A percentile compares a stretch with the other conserved stretches of the same genome.
phyloP scores from a whole-genome alignment of 2,113 vertebrate species.

The Pleuronectes platessa region DNA sequence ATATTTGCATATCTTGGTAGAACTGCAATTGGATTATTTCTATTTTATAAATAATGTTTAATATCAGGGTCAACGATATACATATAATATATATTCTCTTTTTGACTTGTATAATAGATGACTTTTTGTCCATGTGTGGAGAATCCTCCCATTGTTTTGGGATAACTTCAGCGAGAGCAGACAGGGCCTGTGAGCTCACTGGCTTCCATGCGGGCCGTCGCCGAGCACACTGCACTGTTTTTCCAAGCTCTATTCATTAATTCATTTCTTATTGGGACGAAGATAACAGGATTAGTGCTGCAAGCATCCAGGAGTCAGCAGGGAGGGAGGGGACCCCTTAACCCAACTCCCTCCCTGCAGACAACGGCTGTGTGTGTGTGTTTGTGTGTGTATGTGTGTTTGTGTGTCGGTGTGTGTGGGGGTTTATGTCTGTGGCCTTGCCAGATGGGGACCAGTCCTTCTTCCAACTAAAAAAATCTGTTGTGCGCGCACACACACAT shows the following conservation, averaged over 20 bases:
- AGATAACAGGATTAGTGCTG: conserved; percentile 80
- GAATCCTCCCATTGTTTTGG: conserved; percentile 34
- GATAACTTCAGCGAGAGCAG: conserved; percentile 13
- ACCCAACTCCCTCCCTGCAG: conserved; percentile 58
- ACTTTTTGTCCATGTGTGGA: neutral
- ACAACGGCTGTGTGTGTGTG: conserved; percentile 63
- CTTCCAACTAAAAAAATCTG: conserved; percentile 54
- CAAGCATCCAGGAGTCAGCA: conserved; percentile 70
- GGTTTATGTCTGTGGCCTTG: conserved; percentile 59
- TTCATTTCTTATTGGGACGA: conserved; percentile 80
- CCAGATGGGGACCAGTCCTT: conserved; percentile 63
- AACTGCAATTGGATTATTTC: neutral
- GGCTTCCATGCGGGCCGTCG: conserved; percentile 42
- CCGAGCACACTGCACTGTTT: conserved; percentile 31
- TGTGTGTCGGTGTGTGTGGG: conserved; percentile 25
- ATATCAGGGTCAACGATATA: no score
- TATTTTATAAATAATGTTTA: no score
- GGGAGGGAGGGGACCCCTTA: conserved; percentile 58
- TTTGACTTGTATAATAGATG: neutral
- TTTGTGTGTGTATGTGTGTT: conserved; percentile 20
- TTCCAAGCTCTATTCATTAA: conserved; percentile 72
- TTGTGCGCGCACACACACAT: conserved; percentile 1
- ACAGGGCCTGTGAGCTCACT: conserved; percentile 26
- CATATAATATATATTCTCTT: neutral
- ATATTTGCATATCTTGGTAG: neutral